Conservation (phyloP, 2,113 vertebrate genomes). For the Petrocephalus zakoni region DNA sequence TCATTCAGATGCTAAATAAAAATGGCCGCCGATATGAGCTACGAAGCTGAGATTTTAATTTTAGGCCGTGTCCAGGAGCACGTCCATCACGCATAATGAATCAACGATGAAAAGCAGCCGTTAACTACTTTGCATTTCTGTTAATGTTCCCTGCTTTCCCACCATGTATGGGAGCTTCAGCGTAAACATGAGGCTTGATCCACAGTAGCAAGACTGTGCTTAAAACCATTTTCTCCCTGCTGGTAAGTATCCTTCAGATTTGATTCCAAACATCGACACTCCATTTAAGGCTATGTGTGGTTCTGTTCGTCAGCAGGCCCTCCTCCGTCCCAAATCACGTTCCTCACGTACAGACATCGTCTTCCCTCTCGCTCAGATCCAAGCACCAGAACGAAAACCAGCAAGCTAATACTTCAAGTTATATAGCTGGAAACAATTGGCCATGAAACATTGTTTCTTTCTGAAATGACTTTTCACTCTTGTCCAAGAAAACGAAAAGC, state of each 20-base stretch:
- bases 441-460: background rate
- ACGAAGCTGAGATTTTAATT: no score
- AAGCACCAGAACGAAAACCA: background rate
- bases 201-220: background rate
- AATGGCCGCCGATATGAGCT: no score
- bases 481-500: background rate
- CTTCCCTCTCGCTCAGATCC: background rate
- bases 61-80: background rate
- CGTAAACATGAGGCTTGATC: background rate
- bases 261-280: background rate
- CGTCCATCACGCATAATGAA: background rate
- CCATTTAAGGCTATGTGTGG: background rate
- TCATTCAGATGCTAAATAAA: no score
- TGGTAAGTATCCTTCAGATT: background rate
- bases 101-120: background rate
- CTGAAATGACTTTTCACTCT: background rate
- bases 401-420: background rate
- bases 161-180: background rate
- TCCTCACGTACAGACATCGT: conserved; percentile 48
- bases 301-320: conserved; percentile 34
- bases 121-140: background rate
- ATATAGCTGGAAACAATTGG: conserved; percentile 8
- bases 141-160: background rate
- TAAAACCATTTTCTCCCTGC: background rate
- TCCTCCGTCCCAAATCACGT: conserved; percentile 37